These are phyloP conservation scores for Drosophila cardini DNA, from an alignment of 1,140 invertebrate species.

Conservation along the genomic window DNA sequence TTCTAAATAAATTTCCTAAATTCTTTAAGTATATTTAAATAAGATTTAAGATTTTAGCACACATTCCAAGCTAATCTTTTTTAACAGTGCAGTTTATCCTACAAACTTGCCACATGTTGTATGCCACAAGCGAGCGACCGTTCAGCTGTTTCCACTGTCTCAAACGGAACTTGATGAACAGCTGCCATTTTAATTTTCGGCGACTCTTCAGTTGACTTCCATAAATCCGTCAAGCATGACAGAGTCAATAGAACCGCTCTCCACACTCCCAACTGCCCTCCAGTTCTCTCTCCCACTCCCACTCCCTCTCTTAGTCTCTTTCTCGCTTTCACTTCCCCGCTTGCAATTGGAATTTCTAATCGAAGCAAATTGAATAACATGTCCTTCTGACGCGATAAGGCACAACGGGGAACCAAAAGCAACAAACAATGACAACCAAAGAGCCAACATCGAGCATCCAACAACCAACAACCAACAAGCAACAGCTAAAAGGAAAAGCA, in stretches of 20 bases:
- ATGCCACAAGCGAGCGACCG: constrained; percentile 2
- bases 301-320: not conserved
- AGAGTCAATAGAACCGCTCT: constrained; percentile 31
- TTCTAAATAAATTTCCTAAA: no score
- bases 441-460: no score
- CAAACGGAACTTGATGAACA: constrained; percentile 70
- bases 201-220: constrained; percentile 62
- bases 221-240: constrained; percentile 73
- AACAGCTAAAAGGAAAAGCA: not conserved
- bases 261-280: not conserved
- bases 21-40: no score
- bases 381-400: constrained; percentile 56
- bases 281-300: not conserved
- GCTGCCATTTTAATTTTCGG: constrained; percentile 74
- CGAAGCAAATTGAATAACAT: constrained; percentile 81
- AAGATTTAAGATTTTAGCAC: no score
- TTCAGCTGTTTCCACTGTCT: constrained; percentile 31
- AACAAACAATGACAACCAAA: constrained; percentile 41
- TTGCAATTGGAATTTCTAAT: constrained; percentile 73
- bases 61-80: no score
- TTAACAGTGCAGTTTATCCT: not conserved
- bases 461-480: not conserved
- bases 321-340: no score
- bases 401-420: constrained; percentile 43
- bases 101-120: constrained; percentile 33